phyloP scores from a whole-genome alignment of 1,140 invertebrate species.

The Rhynchophorus ferrugineus region DNA sequence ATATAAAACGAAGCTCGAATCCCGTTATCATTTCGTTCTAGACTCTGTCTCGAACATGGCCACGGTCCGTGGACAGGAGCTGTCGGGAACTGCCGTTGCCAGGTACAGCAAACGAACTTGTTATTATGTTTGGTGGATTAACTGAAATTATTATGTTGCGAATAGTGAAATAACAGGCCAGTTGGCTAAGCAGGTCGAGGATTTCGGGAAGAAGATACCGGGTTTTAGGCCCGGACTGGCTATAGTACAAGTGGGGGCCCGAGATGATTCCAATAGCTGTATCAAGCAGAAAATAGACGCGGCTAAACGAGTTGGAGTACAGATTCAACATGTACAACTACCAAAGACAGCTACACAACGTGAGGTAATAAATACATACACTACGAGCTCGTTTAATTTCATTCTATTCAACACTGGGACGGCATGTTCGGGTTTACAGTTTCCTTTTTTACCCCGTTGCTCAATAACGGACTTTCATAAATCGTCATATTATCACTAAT shows the following conservation, averaged over 20 bases:
- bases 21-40: no score
- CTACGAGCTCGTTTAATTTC: no score
- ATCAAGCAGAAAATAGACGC: conserved; percentile 95
- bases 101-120: no score
- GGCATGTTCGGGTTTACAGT: no score
- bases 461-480: no score
- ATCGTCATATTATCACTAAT: no score
- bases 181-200: conserved; percentile 58
- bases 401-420: no score
- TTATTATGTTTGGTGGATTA: no score
- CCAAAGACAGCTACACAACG: conserved; percentile 74
- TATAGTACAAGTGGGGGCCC: conserved; percentile 84
- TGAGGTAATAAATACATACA: no score
- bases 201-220: conserved; percentile 51
- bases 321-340: conserved; percentile 72
- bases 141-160: no score
- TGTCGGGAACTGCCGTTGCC: conserved; percentile 56
- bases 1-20: no score
- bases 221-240: conserved; percentile 68
- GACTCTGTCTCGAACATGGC: conserved; percentile 19
- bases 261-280: conserved; percentile 99
- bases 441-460: no score
- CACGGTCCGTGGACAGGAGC: conserved; percentile 43
- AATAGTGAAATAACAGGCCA: conserved; percentile 53
- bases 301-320: conserved; percentile 84